These are phyloP conservation scores for Hirtodrosophila alboralis DNA, from an alignment of 2,888 invertebrate species.

Conservation along the genomic window DNA sequence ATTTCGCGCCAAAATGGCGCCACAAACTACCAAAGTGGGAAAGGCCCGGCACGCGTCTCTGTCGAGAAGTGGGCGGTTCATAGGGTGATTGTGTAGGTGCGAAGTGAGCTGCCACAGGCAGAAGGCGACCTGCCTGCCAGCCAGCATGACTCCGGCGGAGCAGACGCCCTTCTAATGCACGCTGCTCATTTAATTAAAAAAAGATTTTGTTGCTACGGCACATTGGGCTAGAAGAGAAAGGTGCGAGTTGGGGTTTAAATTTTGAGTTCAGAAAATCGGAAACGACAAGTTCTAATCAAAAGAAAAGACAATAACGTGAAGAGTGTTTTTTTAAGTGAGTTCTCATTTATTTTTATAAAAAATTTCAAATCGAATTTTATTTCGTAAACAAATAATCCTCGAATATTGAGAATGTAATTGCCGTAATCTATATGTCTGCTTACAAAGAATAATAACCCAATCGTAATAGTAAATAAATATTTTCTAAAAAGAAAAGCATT, in stretches of 20 bases:
- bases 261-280: not conserved
- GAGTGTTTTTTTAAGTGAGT: too few species aligned
- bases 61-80: slow-evolving; percentile 18
- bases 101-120: slow-evolving; percentile 57
- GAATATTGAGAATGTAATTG: too few species aligned
- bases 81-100: slow-evolving; percentile 58
- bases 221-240: slow-evolving; percentile 16
- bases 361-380: too few species aligned
- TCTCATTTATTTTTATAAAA: too few species aligned
- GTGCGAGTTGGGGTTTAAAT: slow-evolving; percentile 1
- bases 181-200: slow-evolving; percentile 78
- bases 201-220: slow-evolving; percentile 56
- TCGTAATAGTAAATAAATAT: too few species aligned
- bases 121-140: slow-evolving; percentile 30
- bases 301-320: too few species aligned
- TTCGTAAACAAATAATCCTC: too few species aligned
- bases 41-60: slow-evolving; percentile 34
- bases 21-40: slow-evolving; percentile 71
- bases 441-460: too few species aligned
- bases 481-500: too few species aligned
- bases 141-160: slow-evolving; percentile 60
- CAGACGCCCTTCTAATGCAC: slow-evolving; percentile 50
- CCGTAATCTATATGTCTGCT: too few species aligned
- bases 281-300: slow-evolving; percentile 8
- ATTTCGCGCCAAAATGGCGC: slow-evolving; percentile 77